Evolutionary conservation across 2,797 vertebrate genomes (phyloP).

Genomic region (Tolypeutes matacus): DNA sequence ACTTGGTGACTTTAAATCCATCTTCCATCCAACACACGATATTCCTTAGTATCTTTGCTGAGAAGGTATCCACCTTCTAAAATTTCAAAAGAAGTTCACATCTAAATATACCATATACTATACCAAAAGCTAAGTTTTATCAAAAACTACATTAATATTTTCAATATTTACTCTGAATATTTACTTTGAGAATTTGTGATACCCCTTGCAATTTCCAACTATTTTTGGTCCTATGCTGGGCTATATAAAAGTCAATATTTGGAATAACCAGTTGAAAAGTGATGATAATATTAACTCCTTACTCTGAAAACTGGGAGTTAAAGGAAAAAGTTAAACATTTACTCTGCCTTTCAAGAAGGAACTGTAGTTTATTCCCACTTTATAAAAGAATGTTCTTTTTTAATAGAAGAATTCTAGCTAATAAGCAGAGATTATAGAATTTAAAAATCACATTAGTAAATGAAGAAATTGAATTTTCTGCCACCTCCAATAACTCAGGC

Average conservation of each 20-base stretch:
- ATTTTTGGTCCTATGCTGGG: background rate
- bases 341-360: constrained; percentile 18
- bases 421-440: background rate
- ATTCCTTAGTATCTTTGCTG: background rate
- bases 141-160: background rate
- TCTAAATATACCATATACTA: background rate
- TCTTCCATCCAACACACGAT: background rate
- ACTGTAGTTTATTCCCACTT: background rate
- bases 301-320: constrained; percentile 18
- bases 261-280: background rate
- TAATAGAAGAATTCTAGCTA: background rate
- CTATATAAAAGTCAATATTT: background rate
- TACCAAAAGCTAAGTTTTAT: background rate
- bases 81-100: constrained; percentile 16
- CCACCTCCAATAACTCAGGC: background rate
- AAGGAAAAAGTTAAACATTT: constrained; percentile 10
- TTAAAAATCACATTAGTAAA: constrained; percentile 43
- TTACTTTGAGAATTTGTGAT: background rate
- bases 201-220: background rate
- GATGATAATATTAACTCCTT: background rate
- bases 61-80: constrained; percentile 21
- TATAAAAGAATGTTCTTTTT: background rate
- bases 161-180: background rate
- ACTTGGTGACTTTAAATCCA: background rate
- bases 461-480: background rate